A percentile compares a stretch with the other conserved stretches of the same genome.
These are phyloP conservation scores for Adelges cooleyi DNA, from an alignment of 1,140 invertebrate genomes.

Conservation along the genomic window DNA sequence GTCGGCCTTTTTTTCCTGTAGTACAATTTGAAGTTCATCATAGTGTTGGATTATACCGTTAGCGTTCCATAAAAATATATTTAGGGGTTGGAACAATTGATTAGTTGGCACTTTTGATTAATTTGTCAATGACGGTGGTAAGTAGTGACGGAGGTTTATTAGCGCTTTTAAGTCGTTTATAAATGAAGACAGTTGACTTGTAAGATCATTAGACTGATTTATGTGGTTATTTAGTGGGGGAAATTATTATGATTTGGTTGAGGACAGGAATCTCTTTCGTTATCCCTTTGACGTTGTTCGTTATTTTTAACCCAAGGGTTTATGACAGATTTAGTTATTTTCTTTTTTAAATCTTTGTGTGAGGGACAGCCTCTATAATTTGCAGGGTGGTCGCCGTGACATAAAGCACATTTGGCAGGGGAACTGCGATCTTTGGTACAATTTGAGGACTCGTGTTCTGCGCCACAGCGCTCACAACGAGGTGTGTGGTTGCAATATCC, in stretches of 20 bases:
- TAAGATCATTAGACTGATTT: background rate
- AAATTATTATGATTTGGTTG: background rate
- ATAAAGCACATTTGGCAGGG: conserved; percentile 36
- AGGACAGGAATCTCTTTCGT: too few relatives aligned
- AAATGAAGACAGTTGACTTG: background rate
- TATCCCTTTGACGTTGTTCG: too few relatives aligned
- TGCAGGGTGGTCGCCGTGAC: conserved; percentile 37
- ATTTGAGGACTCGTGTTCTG: conserved; percentile 35
- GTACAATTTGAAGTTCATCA: background rate
- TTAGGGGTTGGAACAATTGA: background rate
- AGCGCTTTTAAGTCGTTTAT: background rate
- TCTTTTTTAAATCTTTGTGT: too few relatives aligned
- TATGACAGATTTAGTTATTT: too few relatives aligned
- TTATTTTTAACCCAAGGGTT: too few relatives aligned
- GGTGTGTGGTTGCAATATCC: conserved; percentile 34
- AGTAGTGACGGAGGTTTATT: background rate
- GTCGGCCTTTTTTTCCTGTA: background rate
- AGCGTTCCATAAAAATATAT: background rate
- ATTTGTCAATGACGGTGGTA: background rate
- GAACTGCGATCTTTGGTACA: conserved; percentile 37
- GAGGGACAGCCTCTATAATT: conserved; percentile 36
- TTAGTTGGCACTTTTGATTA: background rate
- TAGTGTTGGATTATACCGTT: background rate
- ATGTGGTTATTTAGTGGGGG: background rate
- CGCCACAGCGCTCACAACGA: conserved; percentile 38